phyloP scores from a whole-genome alignment of 1,140 invertebrate species.

The Drosophila mayri region DNA sequence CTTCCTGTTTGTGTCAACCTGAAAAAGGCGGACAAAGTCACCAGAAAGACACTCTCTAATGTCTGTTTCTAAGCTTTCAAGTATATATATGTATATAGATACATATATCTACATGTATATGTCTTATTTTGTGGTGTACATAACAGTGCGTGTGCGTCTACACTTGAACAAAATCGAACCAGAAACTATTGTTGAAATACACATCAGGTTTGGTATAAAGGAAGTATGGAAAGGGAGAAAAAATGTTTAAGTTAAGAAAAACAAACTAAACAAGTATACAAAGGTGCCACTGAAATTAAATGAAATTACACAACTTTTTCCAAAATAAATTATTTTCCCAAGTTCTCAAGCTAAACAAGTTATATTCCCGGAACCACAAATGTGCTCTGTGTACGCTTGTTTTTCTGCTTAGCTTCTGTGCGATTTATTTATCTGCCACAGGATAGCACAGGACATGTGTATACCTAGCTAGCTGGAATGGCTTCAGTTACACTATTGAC shows the following conservation, averaged over 20 bases:
- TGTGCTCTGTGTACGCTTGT: slow-evolving; percentile 20
- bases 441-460: slow-evolving; percentile 20
- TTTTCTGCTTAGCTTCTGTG: slow-evolving; percentile 40
- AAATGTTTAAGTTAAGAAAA: not conserved
- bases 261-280: too few species aligned
- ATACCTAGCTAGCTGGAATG: slow-evolving; percentile 29
- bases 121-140: slow-evolving; percentile 25
- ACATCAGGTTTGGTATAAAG: not conserved
- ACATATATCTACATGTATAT: slow-evolving; percentile 7
- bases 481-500: slow-evolving; percentile 70
- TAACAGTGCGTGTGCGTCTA: slow-evolving; percentile 28
- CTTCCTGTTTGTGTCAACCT: slow-evolving; percentile 58
- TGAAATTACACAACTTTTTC: too few species aligned
- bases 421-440: slow-evolving; percentile 45
- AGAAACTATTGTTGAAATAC: not conserved
- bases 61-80: slow-evolving; percentile 15
- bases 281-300: not conserved
- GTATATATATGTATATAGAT: slow-evolving; percentile 5
- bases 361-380: not conserved
- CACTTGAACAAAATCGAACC: not conserved
- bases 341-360: not conserved
- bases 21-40: slow-evolving; percentile 26
- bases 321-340: too few species aligned
- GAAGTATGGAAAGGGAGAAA: not conserved
- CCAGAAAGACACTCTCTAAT: slow-evolving; percentile 35